Conservation (phyloP, 1,140 invertebrate species). For the Zaprionus inermis region DNA sequence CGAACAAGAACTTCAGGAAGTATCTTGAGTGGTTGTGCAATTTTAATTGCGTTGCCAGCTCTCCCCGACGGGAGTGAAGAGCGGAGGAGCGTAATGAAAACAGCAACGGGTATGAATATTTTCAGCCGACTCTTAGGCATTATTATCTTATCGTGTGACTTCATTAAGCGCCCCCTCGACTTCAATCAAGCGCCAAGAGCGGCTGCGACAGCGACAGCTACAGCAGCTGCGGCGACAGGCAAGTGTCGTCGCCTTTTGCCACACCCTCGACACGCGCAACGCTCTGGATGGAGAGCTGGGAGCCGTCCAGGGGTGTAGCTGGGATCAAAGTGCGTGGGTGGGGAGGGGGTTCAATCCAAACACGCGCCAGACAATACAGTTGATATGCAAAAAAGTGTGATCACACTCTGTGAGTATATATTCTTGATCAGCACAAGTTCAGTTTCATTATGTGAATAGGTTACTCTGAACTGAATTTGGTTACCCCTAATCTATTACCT, state of each 20-base stretch:
- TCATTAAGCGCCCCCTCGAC: slow-evolving; percentile 50
- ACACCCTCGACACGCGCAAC: slow-evolving; percentile 46
- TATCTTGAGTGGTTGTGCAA: slow-evolving; percentile 46
- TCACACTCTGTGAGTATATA: no score
- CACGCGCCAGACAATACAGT: neutral
- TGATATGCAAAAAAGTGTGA: no score
- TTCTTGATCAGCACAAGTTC: no score
- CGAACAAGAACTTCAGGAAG: slow-evolving; percentile 35
- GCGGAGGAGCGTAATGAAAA: slow-evolving; percentile 26
- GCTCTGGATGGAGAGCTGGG: slow-evolving; percentile 18
- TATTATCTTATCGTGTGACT: slow-evolving; percentile 58
- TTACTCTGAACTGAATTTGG: no score
- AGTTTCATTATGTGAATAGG: no score
- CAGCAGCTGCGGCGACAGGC: slow-evolving; percentile 23
- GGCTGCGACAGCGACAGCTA: slow-evolving; percentile 4
- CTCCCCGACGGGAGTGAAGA: neutral
- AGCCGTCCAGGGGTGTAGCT: neutral
- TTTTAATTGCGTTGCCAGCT: slow-evolving; percentile 47
- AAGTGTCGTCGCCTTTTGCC: slow-evolving; percentile 53
- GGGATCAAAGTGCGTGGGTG: neutral
- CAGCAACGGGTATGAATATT: slow-evolving; percentile 24
- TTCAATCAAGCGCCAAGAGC: slow-evolving; percentile 48
- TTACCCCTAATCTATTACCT: neutral
- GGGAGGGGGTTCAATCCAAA: neutral
- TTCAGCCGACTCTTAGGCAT: slow-evolving; percentile 41